Conservation (phyloP, 2,113 vertebrate genomes). For the Prunella fulvescens region DNA sequence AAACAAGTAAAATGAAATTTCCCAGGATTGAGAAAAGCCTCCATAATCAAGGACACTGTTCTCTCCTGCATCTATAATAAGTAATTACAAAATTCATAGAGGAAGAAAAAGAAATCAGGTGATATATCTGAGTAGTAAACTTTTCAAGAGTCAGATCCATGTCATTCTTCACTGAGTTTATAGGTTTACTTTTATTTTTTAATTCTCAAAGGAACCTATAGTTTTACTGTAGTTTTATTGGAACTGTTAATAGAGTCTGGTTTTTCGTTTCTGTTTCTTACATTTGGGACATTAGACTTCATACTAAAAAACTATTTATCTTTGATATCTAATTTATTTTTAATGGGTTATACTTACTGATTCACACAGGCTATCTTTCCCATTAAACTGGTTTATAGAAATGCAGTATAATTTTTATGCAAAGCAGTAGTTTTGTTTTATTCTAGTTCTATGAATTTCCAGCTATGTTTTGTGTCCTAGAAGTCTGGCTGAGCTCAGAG, state of each 20-base stretch:
- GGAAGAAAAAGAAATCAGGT: neutral
- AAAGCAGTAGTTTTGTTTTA: neutral
- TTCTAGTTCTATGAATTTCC: neutral
- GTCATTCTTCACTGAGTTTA: neutral
- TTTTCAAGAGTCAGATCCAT: neutral
- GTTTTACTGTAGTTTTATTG: neutral
- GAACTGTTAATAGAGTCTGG: neutral
- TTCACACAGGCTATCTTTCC: neutral
- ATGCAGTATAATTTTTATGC: neutral
- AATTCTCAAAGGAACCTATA: neutral
- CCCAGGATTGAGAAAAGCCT: neutral
- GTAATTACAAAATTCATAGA: neutral
- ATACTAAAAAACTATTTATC: neutral
- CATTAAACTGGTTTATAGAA: neutral
- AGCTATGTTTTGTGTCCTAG: neutral
- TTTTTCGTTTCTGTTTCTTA: neutral
- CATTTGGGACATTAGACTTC: neutral
- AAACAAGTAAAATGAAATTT: slow-evolving; percentile 18
- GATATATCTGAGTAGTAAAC: neutral
- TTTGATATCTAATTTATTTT: neutral
- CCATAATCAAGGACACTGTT: neutral
- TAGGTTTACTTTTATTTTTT: neutral
- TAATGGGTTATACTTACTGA: neutral
- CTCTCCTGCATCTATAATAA: neutral
- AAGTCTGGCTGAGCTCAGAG: slow-evolving; percentile 8